Evolutionary conservation across 2,888 invertebrate genomes (phyloP).

Genomic region (Synergus laeviventris): DNA sequence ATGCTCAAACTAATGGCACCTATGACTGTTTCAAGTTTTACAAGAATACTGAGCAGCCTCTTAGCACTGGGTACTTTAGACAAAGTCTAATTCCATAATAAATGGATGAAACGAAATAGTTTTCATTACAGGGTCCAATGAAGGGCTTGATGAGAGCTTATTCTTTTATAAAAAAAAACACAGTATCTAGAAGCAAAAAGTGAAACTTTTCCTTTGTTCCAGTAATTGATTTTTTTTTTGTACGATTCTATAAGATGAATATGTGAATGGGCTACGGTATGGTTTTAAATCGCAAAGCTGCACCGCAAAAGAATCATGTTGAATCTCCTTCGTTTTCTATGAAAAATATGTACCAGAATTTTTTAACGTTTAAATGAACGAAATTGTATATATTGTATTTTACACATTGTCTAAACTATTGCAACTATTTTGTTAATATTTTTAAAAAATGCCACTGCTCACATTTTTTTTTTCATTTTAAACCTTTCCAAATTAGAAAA

Average conservation of each 20-base stretch:
- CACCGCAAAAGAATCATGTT: constrained; percentile 22
- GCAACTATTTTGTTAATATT: too few species aligned
- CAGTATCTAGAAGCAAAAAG: constrained; percentile 16
- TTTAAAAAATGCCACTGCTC: too few species aligned
- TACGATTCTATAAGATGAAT: neutral
- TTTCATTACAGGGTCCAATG: constrained; percentile 58
- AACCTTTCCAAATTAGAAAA: too few species aligned
- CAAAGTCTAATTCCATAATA: constrained; percentile 10
- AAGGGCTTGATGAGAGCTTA: constrained; percentile 53
- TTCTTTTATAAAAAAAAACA: constrained; percentile 48
- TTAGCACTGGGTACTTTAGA: constrained; percentile 18
- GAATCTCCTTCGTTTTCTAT: neutral
- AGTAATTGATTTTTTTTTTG: constrained; percentile 2
- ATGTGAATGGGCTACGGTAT: constrained; percentile 23
- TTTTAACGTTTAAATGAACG: neutral
- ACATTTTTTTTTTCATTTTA: too few species aligned
- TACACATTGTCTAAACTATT: too few species aligned
- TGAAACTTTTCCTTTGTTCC: constrained; percentile 26
- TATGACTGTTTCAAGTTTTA: constrained; percentile 23
- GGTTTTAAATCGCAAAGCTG: neutral
- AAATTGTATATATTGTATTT: too few species aligned
- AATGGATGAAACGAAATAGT: constrained; percentile 43
- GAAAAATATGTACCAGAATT: neutral
- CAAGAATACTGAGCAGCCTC: constrained; percentile 11
- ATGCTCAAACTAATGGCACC: constrained; percentile 31